Percentiles rank a stretch among this genome's conserved stretches.
phyloP scores from a whole-genome alignment of 2,888 invertebrate genomes.

The Gandaritis pyraliata region DNA sequence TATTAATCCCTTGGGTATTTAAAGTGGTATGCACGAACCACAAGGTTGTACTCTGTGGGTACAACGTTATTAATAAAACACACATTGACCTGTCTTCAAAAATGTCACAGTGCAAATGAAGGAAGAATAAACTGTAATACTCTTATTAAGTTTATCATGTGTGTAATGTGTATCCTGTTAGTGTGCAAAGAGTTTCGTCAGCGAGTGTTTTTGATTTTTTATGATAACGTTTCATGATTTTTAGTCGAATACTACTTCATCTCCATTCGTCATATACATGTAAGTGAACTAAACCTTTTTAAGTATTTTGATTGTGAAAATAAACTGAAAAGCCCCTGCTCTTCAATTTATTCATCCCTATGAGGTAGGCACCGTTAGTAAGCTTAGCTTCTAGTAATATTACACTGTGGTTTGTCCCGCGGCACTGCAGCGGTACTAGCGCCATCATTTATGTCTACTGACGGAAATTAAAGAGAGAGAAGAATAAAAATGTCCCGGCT shows the following conservation, averaged over 20 bases:
- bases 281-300: too few relatives aligned
- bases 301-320: too few relatives aligned
- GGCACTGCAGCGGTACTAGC: constrained; percentile 71
- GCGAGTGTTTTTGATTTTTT: too few relatives aligned
- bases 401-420: constrained; percentile 59
- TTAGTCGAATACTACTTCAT: too few relatives aligned
- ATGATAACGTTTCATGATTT: too few relatives aligned
- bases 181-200: too few relatives aligned
- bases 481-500: constrained; percentile 81
- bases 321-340: too few relatives aligned
- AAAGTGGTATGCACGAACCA: constrained; percentile 47
- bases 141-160: too few relatives aligned
- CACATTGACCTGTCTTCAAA: constrained; percentile 52
- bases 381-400: constrained; percentile 17
- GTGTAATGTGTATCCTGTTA: too few relatives aligned
- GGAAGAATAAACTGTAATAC: background rate
- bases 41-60: constrained; percentile 37
- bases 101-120: constrained; percentile 31
- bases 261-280: too few relatives aligned
- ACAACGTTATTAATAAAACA: constrained; percentile 63
- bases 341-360: too few relatives aligned
- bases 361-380: background rate
- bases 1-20: constrained; percentile 45
- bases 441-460: constrained; percentile 78
- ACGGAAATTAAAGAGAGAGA: constrained; percentile 82